These are phyloP conservation scores for Picus viridis DNA, from an alignment of 2,797 vertebrate species.

Conservation along the genomic window DNA sequence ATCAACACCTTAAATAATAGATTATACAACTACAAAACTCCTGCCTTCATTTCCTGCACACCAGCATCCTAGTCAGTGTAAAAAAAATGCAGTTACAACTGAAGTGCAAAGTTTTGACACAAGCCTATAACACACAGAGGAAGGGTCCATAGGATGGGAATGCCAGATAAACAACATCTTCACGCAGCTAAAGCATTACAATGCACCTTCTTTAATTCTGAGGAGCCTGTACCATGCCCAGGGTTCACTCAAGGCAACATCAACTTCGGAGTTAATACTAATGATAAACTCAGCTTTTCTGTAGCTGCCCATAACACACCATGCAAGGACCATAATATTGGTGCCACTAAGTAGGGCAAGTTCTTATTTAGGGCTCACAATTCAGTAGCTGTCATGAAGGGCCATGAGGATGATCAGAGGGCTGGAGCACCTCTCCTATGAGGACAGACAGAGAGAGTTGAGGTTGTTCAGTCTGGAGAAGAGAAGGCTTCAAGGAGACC, in stretches of 20 bases:
- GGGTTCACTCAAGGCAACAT: background rate
- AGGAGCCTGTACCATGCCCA: background rate
- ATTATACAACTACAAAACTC: background rate
- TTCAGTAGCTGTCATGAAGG: background rate
- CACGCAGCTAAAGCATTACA: background rate
- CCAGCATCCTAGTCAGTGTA: background rate
- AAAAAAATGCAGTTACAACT: background rate
- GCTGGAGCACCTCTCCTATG: too few species aligned
- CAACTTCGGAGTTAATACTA: background rate
- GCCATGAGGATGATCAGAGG: too few species aligned
- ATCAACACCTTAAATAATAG: background rate
- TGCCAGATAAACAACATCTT: background rate
- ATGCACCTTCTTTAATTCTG: background rate
- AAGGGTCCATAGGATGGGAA: background rate
- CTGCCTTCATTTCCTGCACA: background rate
- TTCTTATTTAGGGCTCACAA: background rate
- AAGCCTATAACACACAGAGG: background rate
- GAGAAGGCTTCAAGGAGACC: too few species aligned
- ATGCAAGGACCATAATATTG: background rate
- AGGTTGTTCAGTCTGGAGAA: too few species aligned
- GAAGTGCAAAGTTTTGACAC: background rate
- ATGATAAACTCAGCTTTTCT: background rate
- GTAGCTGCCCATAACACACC: background rate
- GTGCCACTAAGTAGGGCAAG: background rate
- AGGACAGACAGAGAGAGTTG: too few species aligned